These are phyloP conservation scores for Sternarchorhynchus goeldii DNA, from an alignment of 2,797 vertebrate species.

Conservation along the genomic window DNA sequence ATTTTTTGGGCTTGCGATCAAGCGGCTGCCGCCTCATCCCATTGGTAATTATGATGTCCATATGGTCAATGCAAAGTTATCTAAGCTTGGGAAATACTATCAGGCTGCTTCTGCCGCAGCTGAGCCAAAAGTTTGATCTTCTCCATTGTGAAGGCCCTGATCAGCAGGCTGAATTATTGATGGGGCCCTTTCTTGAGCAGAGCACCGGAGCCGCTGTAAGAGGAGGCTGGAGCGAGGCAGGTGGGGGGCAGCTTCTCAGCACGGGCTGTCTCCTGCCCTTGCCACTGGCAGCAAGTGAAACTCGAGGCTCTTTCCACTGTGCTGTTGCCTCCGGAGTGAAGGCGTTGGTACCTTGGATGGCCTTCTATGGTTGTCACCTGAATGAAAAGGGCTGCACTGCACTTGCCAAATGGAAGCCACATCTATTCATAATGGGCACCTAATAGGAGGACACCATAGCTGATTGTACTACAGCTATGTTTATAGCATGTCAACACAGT, in stretches of 20 bases:
- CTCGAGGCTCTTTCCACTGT: slow-evolving; percentile 75
- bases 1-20: slow-evolving; percentile 80
- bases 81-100: slow-evolving; percentile 77
- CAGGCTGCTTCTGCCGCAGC: slow-evolving; percentile 58
- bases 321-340: slow-evolving; percentile 49
- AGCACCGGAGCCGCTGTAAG: slow-evolving; percentile 70
- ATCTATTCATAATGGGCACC: slow-evolving; percentile 39
- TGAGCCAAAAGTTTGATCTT: slow-evolving; percentile 79
- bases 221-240: slow-evolving; percentile 71
- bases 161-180: slow-evolving; percentile 79
- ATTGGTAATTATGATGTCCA: slow-evolving; percentile 81
- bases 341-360: slow-evolving; percentile 72
- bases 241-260: slow-evolving; percentile 68
- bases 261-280: slow-evolving; percentile 43
- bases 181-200: slow-evolving; percentile 69
- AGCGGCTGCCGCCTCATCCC: slow-evolving; percentile 79
- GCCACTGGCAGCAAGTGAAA: slow-evolving; percentile 79
- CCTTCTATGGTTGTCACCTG: slow-evolving; percentile 62
- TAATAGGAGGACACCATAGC: slow-evolving; percentile 40
- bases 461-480: slow-evolving; percentile 13
- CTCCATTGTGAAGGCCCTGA: slow-evolving; percentile 77
- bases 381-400: slow-evolving; percentile 58
- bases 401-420: slow-evolving; percentile 45
- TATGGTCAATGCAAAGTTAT: slow-evolving; percentile 79
- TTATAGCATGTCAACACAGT: slow-evolving; percentile 22